phyloP scores from a whole-genome alignment of 2,888 invertebrate genomes.

The Teleogryllus oceanicus region DNA sequence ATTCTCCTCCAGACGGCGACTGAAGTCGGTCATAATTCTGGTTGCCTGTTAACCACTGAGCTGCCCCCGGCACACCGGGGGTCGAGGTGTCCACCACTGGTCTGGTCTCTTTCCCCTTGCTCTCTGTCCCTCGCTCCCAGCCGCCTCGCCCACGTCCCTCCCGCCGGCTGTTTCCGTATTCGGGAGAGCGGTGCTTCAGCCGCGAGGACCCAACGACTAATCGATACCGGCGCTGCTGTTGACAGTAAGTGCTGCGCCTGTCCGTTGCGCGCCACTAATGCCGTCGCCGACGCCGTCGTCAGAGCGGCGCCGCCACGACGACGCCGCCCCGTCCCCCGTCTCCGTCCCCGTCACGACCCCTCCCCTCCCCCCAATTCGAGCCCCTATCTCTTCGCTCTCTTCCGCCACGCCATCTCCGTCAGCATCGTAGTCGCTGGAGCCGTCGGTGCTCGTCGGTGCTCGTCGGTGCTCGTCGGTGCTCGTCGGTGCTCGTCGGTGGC shows the following conservation, averaged over 20 bases:
- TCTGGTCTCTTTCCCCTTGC: background rate
- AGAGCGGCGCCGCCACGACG: background rate
- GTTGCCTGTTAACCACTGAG: too few relatives aligned
- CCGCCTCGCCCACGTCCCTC: background rate
- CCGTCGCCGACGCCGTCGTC: background rate
- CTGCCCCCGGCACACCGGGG: too few relatives aligned
- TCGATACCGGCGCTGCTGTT: constrained; percentile 11
- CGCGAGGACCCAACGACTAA: background rate
- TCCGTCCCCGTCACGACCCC: background rate
- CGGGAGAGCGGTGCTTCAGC: background rate
- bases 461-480: too few relatives aligned
- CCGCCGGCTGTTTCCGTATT: background rate
- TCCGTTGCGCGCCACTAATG: constrained; percentile 11
- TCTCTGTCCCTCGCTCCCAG: background rate
- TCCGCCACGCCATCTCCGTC: too few relatives aligned
- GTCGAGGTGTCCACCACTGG: too few relatives aligned
- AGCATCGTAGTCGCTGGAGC: too few relatives aligned
- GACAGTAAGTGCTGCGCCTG: constrained; percentile 3
- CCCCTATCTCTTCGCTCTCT: too few relatives aligned
- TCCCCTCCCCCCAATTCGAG: too few relatives aligned
- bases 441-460: too few relatives aligned
- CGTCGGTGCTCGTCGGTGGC: too few relatives aligned
- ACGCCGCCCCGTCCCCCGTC: background rate
- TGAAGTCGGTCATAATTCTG: too few relatives aligned
- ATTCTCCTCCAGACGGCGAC: too few relatives aligned